phyloP scores from a whole-genome alignment of 2,113 vertebrate genomes.

The Rallus limicola region DNA sequence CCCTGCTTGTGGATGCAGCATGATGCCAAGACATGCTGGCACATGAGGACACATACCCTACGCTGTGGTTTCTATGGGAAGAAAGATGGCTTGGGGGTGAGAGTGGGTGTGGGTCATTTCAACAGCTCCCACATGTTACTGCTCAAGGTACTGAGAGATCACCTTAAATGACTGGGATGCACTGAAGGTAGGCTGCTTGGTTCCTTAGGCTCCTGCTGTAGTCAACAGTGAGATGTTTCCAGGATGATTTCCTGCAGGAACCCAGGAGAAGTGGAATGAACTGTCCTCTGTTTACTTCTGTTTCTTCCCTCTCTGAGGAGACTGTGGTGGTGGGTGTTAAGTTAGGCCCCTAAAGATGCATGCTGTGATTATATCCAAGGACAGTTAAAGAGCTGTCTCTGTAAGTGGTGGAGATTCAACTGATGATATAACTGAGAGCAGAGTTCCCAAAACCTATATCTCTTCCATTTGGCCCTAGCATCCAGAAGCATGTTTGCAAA shows the following conservation, averaged over 20 bases:
- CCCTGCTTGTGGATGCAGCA: neutral
- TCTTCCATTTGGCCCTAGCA: neutral
- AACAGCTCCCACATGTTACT: neutral
- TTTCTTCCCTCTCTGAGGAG: neutral
- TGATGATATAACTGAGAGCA: neutral
- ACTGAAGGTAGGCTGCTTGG: neutral
- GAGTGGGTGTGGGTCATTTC: neutral
- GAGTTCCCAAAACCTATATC: neutral
- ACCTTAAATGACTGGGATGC: neutral
- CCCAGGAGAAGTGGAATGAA: neutral
- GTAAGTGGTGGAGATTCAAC: neutral
- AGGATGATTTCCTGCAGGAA: neutral
- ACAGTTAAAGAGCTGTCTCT: neutral
- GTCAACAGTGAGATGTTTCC: neutral
- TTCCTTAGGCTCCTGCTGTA: neutral
- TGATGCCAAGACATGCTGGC: neutral
- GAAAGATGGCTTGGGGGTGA: neutral
- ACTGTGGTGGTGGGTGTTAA: neutral
- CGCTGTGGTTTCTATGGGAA: neutral
- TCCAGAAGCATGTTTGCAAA: neutral
- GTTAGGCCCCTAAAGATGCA: neutral
- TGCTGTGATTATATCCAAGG: neutral
- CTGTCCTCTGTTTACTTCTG: neutral
- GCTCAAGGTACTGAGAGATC: neutral
- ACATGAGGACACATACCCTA: rapidly evolving